Base-by-base conservation (phyloP, 2,113 vertebrate species). In the Pomatorhinus ruficollis region DNA sequence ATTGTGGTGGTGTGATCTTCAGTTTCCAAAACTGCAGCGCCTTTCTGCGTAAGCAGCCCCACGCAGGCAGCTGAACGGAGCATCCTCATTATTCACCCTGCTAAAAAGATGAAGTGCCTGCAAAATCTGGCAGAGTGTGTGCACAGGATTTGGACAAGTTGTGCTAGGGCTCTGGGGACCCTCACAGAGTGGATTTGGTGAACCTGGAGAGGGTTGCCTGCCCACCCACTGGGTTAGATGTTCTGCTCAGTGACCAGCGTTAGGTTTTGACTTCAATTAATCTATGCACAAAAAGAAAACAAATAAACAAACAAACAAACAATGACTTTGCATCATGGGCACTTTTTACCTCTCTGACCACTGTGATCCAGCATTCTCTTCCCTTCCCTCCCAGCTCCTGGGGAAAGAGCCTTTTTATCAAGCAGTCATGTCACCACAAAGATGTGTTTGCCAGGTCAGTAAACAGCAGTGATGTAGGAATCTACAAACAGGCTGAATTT, bases 211-310 rank as follows among this genome's bases (percentile, higher is more conserved):
- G 68, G 59, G 16, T 8, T 76, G 65, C 49, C 70, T 86, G 87
- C 68, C 78, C 90, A 88, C 68, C 45, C 81, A 49, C 64, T 57
- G 54, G 14, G 45, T 72, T 89, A 23, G 75, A 86, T 95, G 74
- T 92, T 92, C 92, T 92, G 86, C 86, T 65, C 80, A 86, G 77
- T 72, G 93, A 83, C 64, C 61, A 84, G 61, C 8, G 23, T 59
- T 87, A 66, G 56, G 50, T 21, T 95, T 83, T 78, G 40, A 64
- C 49, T 94, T 74, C 57, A 92, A 92, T 85, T 95, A 94, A 94
- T 90, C 78, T 66, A 11, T 47, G 72, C 82, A 94, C 78, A 83
- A 79, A 65, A 74, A 47, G 20, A 30, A 30, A 78, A 68, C 10
- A 30, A 78, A 68, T 9, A 30, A 20, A 9, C 25, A 42, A 54